Conservation (phyloP, 2,888 invertebrate species). For the Parthenolecanium corni region DNA sequence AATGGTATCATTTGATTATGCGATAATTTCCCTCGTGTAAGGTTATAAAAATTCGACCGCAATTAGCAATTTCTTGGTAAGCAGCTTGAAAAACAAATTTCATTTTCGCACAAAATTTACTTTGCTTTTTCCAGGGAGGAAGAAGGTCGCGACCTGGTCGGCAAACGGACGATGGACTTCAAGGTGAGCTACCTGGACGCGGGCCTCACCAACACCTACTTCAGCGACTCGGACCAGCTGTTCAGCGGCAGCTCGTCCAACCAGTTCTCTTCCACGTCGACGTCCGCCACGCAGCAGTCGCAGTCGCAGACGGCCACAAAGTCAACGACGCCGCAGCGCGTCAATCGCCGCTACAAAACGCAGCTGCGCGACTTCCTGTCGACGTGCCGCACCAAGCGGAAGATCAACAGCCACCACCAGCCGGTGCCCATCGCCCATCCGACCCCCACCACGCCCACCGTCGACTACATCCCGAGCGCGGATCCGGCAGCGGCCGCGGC, state of each 20-base stretch:
- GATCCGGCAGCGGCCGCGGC: slow-evolving; percentile 59
- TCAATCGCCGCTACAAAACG: slow-evolving; percentile 76
- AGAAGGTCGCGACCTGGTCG: slow-evolving; percentile 91
- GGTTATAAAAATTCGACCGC: too few relatives aligned
- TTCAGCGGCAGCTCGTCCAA: slow-evolving; percentile 42
- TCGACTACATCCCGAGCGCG: slow-evolving; percentile 55
- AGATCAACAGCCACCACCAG: slow-evolving; percentile 42
- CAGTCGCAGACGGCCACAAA: slow-evolving; percentile 39
- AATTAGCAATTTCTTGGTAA: too few relatives aligned
- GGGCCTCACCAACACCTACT: slow-evolving; percentile 79
- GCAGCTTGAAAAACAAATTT: too few relatives aligned
- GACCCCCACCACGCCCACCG: slow-evolving; percentile 44
- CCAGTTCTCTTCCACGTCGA: slow-evolving; percentile 31
- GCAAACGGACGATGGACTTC: slow-evolving; percentile 97
- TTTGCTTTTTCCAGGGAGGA: slow-evolving; percentile 64
- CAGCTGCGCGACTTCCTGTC: slow-evolving; percentile 85
- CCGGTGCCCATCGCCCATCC: slow-evolving; percentile 43
- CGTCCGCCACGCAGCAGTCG: slow-evolving; percentile 42
- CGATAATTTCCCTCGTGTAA: too few relatives aligned
- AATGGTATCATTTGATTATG: too few relatives aligned
- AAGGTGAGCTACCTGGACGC: slow-evolving; percentile 96
- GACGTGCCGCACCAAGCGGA: slow-evolving; percentile 75
- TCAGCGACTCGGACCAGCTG: slow-evolving; percentile 73
- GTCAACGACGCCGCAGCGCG: slow-evolving; percentile 61
- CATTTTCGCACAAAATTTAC: too few relatives aligned